phyloP scores from a whole-genome alignment of 30 jellyfish, hydroid and myxozoan genomes.

The Cassiopea xamachana region DNA sequence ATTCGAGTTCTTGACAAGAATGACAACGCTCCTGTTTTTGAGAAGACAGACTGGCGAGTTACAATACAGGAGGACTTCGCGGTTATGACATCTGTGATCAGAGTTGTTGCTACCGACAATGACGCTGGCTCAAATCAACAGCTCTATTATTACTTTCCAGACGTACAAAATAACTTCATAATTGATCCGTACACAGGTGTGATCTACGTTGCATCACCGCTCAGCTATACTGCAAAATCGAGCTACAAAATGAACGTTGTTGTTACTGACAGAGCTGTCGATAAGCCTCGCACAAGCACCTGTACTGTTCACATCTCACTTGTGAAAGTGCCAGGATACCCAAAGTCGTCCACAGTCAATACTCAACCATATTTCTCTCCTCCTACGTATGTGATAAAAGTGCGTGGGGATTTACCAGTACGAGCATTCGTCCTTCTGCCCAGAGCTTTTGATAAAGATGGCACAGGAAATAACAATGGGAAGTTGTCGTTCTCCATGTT shows the following conservation, averaged over 20 bases:
- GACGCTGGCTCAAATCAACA: slow-evolving; percentile 94
- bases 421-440: slow-evolving; percentile 79
- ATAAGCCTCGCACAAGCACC: slow-evolving; percentile 66
- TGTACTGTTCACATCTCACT: slow-evolving; percentile 71
- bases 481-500: slow-evolving; percentile 66
- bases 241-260: slow-evolving; percentile 68
- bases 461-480: slow-evolving; percentile 65
- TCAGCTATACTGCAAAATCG: slow-evolving; percentile 38
- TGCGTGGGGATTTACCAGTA: slow-evolving; percentile 89
- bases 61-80: slow-evolving; percentile 89
- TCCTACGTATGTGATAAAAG: slow-evolving; percentile 57
- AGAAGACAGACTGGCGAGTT: slow-evolving; percentile 73
- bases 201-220: slow-evolving; percentile 84
- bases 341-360: slow-evolving; percentile 60
- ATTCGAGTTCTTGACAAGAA: slow-evolving; percentile 79
- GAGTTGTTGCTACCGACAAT: slow-evolving; percentile 85
- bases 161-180: slow-evolving; percentile 71
- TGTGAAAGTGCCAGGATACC: slow-evolving; percentile 84
- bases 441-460: slow-evolving; percentile 71
- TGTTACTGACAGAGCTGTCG: slow-evolving; percentile 86
- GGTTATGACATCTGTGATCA: slow-evolving; percentile 82
- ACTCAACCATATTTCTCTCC: slow-evolving; percentile 66
- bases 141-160: slow-evolving; percentile 83
- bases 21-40: slow-evolving; percentile 93
- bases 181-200: slow-evolving; percentile 94